These are phyloP conservation scores for Holotrichia oblita DNA, from an alignment of 1,140 invertebrate genomes.

Conservation along the genomic window DNA sequence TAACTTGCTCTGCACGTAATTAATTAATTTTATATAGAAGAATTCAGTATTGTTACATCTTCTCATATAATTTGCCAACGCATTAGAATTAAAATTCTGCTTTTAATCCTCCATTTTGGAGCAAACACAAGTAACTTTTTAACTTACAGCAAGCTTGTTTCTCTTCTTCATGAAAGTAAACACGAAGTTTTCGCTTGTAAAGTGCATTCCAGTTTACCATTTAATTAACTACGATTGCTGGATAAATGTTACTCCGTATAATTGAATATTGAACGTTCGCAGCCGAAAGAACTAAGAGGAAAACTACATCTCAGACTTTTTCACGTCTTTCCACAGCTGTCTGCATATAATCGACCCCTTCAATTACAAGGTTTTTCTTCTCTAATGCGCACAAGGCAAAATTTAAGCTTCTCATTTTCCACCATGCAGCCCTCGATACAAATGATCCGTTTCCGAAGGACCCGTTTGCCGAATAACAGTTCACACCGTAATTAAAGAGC, in stretches of 20 bases:
- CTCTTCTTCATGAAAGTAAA: not conserved
- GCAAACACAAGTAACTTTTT: no score
- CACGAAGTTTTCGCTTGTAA: not conserved
- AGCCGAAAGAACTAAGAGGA: not conserved
- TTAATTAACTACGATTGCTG: not conserved
- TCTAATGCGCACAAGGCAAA: not conserved
- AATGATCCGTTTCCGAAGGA: slow-evolving; percentile 12
- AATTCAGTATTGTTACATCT: no score
- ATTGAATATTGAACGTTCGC: not conserved
- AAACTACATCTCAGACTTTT: not conserved
- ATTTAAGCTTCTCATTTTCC: not conserved
- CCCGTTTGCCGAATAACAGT: not conserved
- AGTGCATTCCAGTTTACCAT: not conserved
- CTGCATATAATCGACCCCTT: not conserved
- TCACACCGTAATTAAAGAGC: slow-evolving; percentile 12
- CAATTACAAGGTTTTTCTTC: not conserved
- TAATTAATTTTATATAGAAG: no score
- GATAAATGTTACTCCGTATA: not conserved
- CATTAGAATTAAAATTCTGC: no score
- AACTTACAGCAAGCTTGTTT: no score
- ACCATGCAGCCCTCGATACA: not conserved
- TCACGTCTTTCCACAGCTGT: not conserved
- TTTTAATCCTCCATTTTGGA: no score
- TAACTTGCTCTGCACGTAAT: no score
- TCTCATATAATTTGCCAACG: no score